Evolutionary conservation across 2,888 invertebrate species (phyloP).

Genomic region (Eucera pruinosa): DNA sequence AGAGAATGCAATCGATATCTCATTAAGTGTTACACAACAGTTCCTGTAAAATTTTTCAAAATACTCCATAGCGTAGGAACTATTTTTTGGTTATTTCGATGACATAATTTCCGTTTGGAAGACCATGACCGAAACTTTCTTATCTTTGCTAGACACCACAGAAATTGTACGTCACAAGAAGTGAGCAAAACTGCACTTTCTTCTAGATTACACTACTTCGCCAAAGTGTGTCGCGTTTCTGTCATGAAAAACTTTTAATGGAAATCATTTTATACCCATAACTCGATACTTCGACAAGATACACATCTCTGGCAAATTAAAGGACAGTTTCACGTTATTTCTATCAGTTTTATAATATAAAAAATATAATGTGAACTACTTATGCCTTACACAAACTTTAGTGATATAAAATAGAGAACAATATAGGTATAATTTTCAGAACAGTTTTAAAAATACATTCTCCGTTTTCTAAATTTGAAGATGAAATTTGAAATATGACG

Average conservation of each 20-base stretch:
- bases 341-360: no score
- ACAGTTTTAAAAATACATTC: no score
- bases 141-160: conserved; percentile 1
- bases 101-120: not conserved
- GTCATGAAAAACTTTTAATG: conserved; percentile 62
- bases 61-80: not conserved
- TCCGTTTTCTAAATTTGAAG: no score
- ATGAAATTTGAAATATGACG: no score
- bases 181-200: conserved; percentile 2
- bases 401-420: no score
- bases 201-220: conserved; percentile 30
- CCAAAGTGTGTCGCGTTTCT: conserved; percentile 9
- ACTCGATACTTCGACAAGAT: conserved; percentile 5
- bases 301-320: not conserved
- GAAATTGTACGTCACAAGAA: conserved; percentile 17
- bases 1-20: conserved; percentile 5
- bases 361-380: no score
- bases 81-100: not conserved
- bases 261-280: conserved; percentile 10
- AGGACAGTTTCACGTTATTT: not conserved
- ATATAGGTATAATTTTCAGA: no score
- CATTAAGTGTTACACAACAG: not conserved
- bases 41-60: no score
- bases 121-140: conserved; percentile 7
- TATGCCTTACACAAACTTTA: no score